Percentiles rank a stretch among this genome's conserved stretches.
phyloP scores from a whole-genome alignment of 1,140 invertebrate species.

The Sipha flava region DNA sequence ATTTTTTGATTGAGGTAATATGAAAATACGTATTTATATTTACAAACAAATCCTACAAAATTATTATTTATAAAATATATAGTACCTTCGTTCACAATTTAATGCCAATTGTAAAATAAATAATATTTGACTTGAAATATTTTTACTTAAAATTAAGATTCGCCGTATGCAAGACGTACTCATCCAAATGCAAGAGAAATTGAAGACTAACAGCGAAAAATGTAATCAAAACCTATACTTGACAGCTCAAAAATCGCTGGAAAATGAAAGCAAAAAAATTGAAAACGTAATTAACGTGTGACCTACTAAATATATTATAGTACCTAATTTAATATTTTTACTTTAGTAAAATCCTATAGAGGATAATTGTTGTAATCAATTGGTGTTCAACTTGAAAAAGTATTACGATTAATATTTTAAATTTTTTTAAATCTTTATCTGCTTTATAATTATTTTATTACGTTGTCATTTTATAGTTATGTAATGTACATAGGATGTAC shows the following conservation, averaged over 20 bases:
- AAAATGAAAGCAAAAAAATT: conserved; percentile 34
- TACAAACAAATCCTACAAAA: no score
- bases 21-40: no score
- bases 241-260: conserved; percentile 31
- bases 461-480: neutral
- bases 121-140: neutral
- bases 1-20: no score
- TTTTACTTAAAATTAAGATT: conserved; percentile 51
- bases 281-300: conserved; percentile 39
- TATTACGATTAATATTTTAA: neutral
- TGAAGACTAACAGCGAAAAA: conserved; percentile 65
- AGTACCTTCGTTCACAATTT: no score
- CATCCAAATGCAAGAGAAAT: conserved; percentile 91
- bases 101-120: no score
- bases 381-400: neutral
- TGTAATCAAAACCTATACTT: conserved; percentile 33
- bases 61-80: no score
- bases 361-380: neutral
- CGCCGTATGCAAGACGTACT: conserved; percentile 93
- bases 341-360: neutral
- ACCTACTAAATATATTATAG: neutral
- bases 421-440: neutral
- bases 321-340: neutral
- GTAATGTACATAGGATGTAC: no score
- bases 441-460: neutral